A percentile compares a stretch with the other conserved stretches of the same genome.
phyloP scores from a whole-genome alignment of 2,888 invertebrate species.

The Hirtodrosophila cameraria region DNA sequence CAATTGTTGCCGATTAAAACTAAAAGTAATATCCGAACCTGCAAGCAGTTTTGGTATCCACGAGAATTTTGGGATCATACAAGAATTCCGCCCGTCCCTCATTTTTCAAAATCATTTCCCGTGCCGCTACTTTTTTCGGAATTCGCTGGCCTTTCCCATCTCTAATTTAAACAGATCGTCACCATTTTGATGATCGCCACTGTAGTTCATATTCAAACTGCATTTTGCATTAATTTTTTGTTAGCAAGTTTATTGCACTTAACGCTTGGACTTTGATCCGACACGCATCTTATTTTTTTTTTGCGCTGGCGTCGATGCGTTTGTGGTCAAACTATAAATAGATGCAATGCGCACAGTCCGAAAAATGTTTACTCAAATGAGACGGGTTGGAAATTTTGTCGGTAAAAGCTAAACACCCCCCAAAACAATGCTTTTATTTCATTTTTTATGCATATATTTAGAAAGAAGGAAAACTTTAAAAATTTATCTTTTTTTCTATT shows the following conservation, averaged over 20 bases:
- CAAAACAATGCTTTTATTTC: neutral
- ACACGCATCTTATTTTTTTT: conserved; percentile 5
- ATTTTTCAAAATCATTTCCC: neutral
- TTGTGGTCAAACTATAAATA: conserved; percentile 59
- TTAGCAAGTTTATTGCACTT: conserved; percentile 73
- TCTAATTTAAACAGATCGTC: too few species aligned
- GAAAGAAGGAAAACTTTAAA: neutral
- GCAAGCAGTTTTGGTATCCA: too few species aligned
- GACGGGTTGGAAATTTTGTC: conserved; percentile 1
- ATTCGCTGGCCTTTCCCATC: too few species aligned
- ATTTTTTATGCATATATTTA: neutral
- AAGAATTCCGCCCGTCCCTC: too few species aligned
- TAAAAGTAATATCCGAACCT: too few species aligned
- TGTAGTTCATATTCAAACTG: conserved; percentile 36
- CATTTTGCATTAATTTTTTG: conserved; percentile 34
- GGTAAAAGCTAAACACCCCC: neutral
- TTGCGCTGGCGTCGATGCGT: conserved; percentile 46
- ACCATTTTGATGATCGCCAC: conserved; percentile 16
- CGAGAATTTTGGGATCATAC: too few species aligned
- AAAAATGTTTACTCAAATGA: conserved; percentile 20
- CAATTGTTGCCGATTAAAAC: too few species aligned
- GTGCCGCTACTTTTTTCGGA: too few species aligned
- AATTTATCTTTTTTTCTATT: neutral
- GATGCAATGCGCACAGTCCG: conserved; percentile 17
- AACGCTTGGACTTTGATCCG: conserved; percentile 65